Base-by-base conservation (phyloP, 2,113 vertebrate genomes). In the Hiodon alosoides region DNA sequence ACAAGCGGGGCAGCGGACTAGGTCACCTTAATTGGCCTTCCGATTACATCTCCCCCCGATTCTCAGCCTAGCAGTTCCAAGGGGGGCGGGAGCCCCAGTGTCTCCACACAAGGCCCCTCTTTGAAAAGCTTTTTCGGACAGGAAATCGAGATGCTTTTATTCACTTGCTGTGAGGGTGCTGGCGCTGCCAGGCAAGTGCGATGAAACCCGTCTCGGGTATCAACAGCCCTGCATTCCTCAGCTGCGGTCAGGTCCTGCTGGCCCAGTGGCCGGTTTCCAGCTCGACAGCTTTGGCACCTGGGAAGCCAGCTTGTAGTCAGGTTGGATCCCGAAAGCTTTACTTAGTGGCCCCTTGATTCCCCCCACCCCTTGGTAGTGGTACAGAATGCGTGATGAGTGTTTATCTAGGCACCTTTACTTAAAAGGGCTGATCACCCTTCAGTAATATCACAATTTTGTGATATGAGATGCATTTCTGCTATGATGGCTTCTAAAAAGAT, bases 61-160 rank as follows among this genome's bases (percentile, higher is more conserved):
- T 83, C 77, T 84, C 74, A 80, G 69, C 69, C 74, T 74, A 78
- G 82, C 82, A 72, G 81, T 4, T 59, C 73, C 58, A 57, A 78
- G 70, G 77, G 7, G 80, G 81, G 72, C 54, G 60, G 81, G 80
- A 72, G 79, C 71, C 77, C 81, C 78, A 77, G 79, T 83, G 76
- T 73, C 78, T 79, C 74, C 73, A 79, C 69, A 87, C 84, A 88
- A 87, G 69, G 76, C 74, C 31, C 48, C n/a, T 54, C 81, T 84
- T 86, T 87, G 85, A 83, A 80, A 3, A 65, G 31, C 14, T 74
- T 58, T 72, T 83, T 78, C 80, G 65, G 71, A 83, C 77, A 81
- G 85, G 88, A 88, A 88, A 79, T 31, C 77, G 68, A 89, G 81
- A 84, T 16, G 55, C 83, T 75, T 82, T 71, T 81, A 84, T 86